Evolutionary conservation across 2,797 vertebrate species (phyloP), one percentile per base, ranked within the genome.

Genomic region (Brotula barbata): DNA sequence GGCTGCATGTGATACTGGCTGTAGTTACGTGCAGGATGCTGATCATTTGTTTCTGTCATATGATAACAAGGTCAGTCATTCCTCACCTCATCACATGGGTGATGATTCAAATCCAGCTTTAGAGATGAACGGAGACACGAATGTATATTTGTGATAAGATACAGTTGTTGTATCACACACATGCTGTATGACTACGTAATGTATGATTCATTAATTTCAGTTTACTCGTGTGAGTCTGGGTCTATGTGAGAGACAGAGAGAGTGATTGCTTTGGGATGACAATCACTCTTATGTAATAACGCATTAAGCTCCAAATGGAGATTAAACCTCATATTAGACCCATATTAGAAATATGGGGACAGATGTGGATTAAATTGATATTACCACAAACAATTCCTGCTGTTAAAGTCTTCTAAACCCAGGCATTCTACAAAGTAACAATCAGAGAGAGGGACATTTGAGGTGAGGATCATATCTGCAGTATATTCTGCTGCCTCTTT

Each of bases 291-390:
- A 77, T 21, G 75, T 59, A 89, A 86, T 3, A 12, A 22, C 31
- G 55, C 54, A 48, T 78, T 70, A 72, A 60, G 63, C 77, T 68
- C 57, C 60, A 75, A 78, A 71, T 63, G 36, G 55, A 75, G 80
- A 84, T 79, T 79, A 68, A 71, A 78, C 64, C 40, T 62, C 53
- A 64, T 60, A 76, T 83, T 81, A 75, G 73, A 62, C 72, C 28
- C 9, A 28, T 3, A 28, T 28, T 28, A 28, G 25, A 28, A 3
- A 28, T 28, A 28, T 28, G 25, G 47, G 51, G 58, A 33, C 42
- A 5, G 48, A 56, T 72, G 56, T 54, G 73, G 81, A 83, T 85
- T 78, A 79, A 77, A 43, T 23, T 5, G 39, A 78, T 78, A 79
- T 86, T 78, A 81, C 65, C 36, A 36, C 73, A 52, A 62, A 80